A percentile compares a stretch with the other conserved stretches of the same genome.
Conservation (phyloP, 2,113 vertebrate species). For the Apus apus region DNA sequence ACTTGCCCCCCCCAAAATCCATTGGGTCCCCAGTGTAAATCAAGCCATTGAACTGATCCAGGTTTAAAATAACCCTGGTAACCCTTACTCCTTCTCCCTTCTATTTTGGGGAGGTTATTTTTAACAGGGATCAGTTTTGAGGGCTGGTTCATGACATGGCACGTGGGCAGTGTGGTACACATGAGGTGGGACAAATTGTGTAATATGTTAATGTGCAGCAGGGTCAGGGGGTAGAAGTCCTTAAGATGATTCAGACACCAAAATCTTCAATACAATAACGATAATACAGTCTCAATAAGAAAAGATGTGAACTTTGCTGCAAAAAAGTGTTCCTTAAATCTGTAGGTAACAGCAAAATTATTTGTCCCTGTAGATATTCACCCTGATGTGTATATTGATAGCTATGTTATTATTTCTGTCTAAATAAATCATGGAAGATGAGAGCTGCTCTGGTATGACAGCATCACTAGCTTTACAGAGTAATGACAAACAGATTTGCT, state of each 20-base stretch:
- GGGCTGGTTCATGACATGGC: not conserved
- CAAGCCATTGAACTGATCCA: not conserved
- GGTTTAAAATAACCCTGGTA: conserved; percentile 51
- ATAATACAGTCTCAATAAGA: not conserved
- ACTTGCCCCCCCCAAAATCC: not conserved
- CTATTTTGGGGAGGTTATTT: conserved; percentile 54
- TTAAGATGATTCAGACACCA: not conserved
- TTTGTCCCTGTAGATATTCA: not conserved
- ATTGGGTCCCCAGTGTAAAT: not conserved
- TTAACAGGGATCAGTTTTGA: conserved; percentile 31
- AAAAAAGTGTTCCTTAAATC: not conserved
- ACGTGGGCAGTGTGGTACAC: not conserved
- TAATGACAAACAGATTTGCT: not conserved
- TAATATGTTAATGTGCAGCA: not conserved
- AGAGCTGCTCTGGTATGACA: conserved; percentile 6
- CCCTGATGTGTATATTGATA: not conserved
- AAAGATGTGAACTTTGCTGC: not conserved
- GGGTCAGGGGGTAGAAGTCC: not conserved
- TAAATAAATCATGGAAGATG: not conserved
- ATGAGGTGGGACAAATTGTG: not conserved
- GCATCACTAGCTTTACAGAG: not conserved
- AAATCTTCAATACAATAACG: not conserved
- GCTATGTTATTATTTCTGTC: conserved; percentile 4
- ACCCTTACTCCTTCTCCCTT: conserved; percentile 16
- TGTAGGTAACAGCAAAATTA: conserved; percentile 6